These are phyloP conservation scores for Pundamilia nyererei DNA, from an alignment of 2,113 vertebrate species.

Conservation along the genomic window DNA sequence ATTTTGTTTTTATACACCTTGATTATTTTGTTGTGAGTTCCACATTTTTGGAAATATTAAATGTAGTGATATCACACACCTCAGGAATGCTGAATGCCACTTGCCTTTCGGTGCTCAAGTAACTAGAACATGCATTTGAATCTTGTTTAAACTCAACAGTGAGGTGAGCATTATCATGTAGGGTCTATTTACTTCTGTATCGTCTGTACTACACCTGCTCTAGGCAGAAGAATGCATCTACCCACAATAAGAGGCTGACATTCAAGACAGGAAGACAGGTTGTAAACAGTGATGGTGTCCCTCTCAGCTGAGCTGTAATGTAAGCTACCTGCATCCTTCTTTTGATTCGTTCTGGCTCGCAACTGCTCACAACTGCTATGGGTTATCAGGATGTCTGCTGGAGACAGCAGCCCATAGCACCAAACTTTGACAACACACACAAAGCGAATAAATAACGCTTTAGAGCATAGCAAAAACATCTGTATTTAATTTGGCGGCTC, in stretches of 20 bases:
- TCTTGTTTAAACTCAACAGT: not conserved
- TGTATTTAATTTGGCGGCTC: not conserved
- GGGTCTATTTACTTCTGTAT: not conserved
- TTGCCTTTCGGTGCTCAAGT: not conserved
- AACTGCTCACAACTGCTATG: not conserved
- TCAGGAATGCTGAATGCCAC: not conserved
- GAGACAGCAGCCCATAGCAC: not conserved
- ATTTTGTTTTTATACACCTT: not conserved
- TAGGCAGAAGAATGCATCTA: not conserved
- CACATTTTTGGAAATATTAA: not conserved
- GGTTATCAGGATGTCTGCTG: not conserved
- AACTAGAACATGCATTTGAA: not conserved
- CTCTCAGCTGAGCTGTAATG: not conserved
- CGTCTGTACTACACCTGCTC: not conserved
- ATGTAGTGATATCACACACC: not conserved
- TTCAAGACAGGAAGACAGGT: not conserved
- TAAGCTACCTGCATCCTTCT: not conserved
- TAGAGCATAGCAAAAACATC: not conserved
- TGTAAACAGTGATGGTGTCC: not conserved
- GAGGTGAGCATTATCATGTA: not conserved
- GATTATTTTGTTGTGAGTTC: not conserved
- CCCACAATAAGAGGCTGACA: not conserved
- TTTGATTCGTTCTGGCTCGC: not conserved
- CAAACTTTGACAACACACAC: not conserved
- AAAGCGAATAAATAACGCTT: not conserved